Conservation (phyloP, 30 jellyfish, hydroid and myxozoan genomes). For the Mastigias papua region DNA sequence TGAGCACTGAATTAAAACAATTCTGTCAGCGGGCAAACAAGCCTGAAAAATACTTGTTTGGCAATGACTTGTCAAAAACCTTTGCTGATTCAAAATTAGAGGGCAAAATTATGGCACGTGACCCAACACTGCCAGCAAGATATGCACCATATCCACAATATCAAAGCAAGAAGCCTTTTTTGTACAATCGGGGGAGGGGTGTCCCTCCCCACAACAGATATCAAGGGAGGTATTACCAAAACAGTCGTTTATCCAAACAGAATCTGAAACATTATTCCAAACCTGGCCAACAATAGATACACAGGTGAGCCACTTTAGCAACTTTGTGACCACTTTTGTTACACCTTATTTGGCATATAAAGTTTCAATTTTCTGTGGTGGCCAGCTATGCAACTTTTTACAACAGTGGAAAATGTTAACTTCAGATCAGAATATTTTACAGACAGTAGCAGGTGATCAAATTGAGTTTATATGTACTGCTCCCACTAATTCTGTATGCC, state of each 20-base stretch:
- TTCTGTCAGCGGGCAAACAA: too few species aligned
- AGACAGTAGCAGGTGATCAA: not conserved
- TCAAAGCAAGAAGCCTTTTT: not conserved
- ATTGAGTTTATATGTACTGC: not conserved
- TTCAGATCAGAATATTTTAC: not conserved
- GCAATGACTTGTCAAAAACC: too few species aligned
- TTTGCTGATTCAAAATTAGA: too few species aligned
- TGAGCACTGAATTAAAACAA: slow-evolving; percentile 31
- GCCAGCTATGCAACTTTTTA: not conserved
- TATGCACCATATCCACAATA: not conserved
- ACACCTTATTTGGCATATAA: not conserved
- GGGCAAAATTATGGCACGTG: too few species aligned
- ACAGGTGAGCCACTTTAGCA: not conserved
- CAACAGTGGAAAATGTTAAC: not conserved
- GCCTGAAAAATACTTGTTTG: too few species aligned
- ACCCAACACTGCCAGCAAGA: not conserved
- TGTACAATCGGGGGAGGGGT: not conserved
- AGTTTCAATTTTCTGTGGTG: not conserved
- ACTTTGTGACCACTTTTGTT: too few species aligned
- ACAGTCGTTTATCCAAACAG: not conserved
- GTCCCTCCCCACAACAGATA: not conserved
- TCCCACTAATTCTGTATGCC: not conserved
- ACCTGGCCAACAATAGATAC: not conserved
- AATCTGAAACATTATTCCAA: not conserved
- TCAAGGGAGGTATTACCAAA: not conserved